Conservation (phyloP, 2,113 vertebrate genomes). For the Cyanoliseus patagonus region DNA sequence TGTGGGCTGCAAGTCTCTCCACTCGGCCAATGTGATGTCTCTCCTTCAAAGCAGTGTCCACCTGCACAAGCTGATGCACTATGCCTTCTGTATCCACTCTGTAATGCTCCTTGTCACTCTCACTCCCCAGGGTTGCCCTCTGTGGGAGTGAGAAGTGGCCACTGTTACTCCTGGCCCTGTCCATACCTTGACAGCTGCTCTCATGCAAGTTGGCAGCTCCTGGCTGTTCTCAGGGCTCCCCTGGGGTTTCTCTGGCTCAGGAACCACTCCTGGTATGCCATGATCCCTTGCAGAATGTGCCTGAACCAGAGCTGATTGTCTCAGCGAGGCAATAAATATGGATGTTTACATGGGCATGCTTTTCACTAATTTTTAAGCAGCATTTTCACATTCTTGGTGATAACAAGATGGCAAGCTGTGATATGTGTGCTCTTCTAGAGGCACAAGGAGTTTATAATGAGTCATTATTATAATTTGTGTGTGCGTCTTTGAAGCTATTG, state of each 20-base stretch:
- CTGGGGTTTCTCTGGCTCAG: not conserved
- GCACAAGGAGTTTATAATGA: slow-evolving; percentile 33
- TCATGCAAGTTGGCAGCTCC: not conserved
- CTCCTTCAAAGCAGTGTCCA: not conserved
- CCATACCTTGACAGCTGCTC: not conserved
- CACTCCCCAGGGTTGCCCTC: not conserved
- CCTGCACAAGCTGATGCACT: not conserved
- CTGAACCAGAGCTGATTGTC: not conserved
- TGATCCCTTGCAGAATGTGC: not conserved
- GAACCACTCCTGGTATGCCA: not conserved
- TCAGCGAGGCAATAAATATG: not conserved
- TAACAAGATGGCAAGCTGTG: slow-evolving; percentile 49
- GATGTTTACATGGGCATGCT: not conserved
- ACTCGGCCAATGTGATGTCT: not conserved
- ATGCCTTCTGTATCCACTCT: not conserved
- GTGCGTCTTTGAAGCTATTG: slow-evolving; percentile 33
- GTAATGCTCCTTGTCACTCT: not conserved
- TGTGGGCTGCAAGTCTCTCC: not conserved
- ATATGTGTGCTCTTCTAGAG: slow-evolving; percentile 7
- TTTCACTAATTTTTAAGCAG: not conserved
- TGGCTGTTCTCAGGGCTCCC: not conserved
- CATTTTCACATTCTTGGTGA: not conserved
- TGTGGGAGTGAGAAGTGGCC: not conserved
- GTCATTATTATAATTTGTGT: slow-evolving; percentile 48
- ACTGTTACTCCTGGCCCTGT: not conserved